Evolutionary conservation across 2,888 invertebrate species (phyloP).

Genomic region (Zaprionus obscuricornis): DNA sequence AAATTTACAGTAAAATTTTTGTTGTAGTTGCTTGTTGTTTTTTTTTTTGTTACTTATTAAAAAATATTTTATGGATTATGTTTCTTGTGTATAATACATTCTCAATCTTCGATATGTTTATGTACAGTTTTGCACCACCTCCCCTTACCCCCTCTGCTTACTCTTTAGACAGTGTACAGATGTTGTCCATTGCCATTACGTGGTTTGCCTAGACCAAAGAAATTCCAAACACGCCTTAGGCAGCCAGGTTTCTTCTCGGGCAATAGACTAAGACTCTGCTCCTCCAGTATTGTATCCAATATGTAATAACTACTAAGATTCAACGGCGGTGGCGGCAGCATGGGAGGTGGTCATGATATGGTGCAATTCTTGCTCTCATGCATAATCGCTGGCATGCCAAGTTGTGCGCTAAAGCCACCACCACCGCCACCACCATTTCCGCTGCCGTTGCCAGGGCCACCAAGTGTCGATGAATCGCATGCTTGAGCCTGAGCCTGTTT

Average conservation of each 20-base stretch:
- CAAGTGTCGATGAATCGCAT: neutral
- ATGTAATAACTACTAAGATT: conserved; percentile 80
- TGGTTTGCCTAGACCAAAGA: conserved; percentile 65
- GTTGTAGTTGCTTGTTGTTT: too few relatives aligned
- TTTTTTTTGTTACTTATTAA: too few relatives aligned
- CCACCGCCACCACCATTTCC: conserved; percentile 49
- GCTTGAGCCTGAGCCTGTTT: conserved; percentile 83
- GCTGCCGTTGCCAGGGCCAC: conserved; percentile 20
- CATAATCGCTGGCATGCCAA: conserved; percentile 59
- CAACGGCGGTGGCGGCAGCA: conserved; percentile 78
- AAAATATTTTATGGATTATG: too few relatives aligned
- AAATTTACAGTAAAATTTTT: too few relatives aligned
- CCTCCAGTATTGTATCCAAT: conserved; percentile 79
- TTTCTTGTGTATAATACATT: conserved; percentile 40
- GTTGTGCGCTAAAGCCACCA: conserved; percentile 27
- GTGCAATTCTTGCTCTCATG: conserved; percentile 91
- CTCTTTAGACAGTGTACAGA: conserved; percentile 51
- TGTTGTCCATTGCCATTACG: conserved; percentile 38
- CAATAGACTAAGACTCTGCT: conserved; percentile 71
- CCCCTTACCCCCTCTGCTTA: too few relatives aligned
- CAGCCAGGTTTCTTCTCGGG: conserved; percentile 79
- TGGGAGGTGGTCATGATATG: conserved; percentile 88
- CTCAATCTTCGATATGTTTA: conserved; percentile 59
- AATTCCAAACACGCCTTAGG: conserved; percentile 75
- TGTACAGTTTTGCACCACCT: conserved; percentile 48